These are phyloP conservation scores for Ptiloglossa arizonensis DNA, from an alignment of 1,140 invertebrate genomes.

Conservation along the genomic window DNA sequence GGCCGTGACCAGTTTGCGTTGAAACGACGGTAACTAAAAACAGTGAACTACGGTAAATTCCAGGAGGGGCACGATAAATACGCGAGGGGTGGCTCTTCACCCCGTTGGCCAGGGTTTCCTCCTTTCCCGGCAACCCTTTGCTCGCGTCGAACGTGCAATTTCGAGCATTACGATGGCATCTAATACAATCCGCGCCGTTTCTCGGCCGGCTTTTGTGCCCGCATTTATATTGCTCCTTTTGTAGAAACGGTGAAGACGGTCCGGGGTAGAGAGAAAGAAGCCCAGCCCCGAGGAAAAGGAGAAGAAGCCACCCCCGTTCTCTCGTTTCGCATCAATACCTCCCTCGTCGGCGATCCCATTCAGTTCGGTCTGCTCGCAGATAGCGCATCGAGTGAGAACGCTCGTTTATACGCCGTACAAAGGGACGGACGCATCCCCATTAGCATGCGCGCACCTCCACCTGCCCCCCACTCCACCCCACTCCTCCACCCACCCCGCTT, in stretches of 20 bases:
- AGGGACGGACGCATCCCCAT: conserved; percentile 37
- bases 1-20: no score
- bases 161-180: conserved; percentile 62
- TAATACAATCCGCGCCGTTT: conserved; percentile 63
- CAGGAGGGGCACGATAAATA: background rate
- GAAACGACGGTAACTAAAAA: background rate
- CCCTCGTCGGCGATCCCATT: conserved; percentile 56
- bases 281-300: background rate
- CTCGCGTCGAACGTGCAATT: conserved; percentile 58
- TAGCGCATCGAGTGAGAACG: conserved; percentile 56
- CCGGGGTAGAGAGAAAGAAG: background rate
- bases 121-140: conserved; percentile 24
- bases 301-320: conserved; percentile 22
- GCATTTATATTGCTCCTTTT: conserved; percentile 51
- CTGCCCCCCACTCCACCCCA: no score
- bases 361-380: conserved; percentile 39
- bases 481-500: no score
- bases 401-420: conserved; percentile 58
- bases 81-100: no score
- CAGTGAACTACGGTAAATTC: background rate
- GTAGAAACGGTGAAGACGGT: conserved; percentile 4
- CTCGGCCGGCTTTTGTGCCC: conserved; percentile 49
- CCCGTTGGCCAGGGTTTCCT: no score
- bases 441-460: conserved; percentile 37
- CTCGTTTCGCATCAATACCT: conserved; percentile 43